Evolutionary conservation across 2,113 vertebrate genomes (phyloP).

Genomic region (Egretta garzetta): DNA sequence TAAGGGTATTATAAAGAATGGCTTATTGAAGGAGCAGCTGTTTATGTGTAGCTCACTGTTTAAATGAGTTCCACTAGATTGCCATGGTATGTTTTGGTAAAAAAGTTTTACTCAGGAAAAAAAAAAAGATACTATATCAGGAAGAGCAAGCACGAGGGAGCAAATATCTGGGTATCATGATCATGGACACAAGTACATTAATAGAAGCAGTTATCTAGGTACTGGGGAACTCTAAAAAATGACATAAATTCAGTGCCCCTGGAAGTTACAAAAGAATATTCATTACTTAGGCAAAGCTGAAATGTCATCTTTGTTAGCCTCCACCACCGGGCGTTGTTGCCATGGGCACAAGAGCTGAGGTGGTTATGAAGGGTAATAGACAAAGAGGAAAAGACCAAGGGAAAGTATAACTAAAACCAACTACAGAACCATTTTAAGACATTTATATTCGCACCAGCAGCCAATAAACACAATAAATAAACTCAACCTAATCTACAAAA

Average conservation of each 20-base stretch:
- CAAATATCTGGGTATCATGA: slow-evolving; percentile 57
- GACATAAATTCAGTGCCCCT: slow-evolving; percentile 33
- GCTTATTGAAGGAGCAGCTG: slow-evolving; percentile 98
- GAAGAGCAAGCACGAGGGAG: slow-evolving; percentile 42
- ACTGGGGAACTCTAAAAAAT: slow-evolving; percentile 36
- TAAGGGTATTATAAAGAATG: slow-evolving; percentile 94
- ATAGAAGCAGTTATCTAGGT: slow-evolving; percentile 34
- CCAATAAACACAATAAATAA: slow-evolving; percentile 48
- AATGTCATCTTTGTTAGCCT: slow-evolving; percentile 60
- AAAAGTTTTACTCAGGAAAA: slow-evolving; percentile 72
- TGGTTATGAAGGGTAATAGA: slow-evolving; percentile 56
- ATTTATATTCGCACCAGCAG: not conserved
- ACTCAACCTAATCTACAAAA: slow-evolving; percentile 37
- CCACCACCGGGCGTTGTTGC: slow-evolving; percentile 42
- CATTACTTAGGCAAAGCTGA: slow-evolving; percentile 62
- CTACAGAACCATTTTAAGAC: not conserved
- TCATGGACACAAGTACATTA: not conserved
- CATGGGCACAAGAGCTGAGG: slow-evolving; percentile 60
- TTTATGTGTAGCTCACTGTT: slow-evolving; percentile 89
- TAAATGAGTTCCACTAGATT: slow-evolving; percentile 81
- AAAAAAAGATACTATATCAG: not conserved
- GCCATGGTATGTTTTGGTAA: slow-evolving; percentile 78
- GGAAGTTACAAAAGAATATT: slow-evolving; percentile 68
- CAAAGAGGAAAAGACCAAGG: slow-evolving; percentile 24
- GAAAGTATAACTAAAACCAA: slow-evolving; percentile 47